Base-by-base conservation (phyloP, 92 coral and sea anemone genomes). In the Plumapathes pennacea region DNA sequence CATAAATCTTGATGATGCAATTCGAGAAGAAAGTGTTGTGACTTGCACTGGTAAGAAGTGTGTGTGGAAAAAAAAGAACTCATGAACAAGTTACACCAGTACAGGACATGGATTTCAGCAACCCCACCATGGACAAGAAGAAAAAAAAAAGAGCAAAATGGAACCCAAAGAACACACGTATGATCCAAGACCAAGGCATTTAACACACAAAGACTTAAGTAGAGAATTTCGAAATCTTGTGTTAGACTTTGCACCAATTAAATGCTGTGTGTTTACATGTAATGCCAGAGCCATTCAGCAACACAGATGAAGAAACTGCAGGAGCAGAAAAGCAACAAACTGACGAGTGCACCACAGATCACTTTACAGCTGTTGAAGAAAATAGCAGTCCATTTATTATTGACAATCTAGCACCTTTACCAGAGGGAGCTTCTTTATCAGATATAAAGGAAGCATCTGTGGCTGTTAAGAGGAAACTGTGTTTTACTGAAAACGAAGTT, bases 1-100 rank as follows among this genome's bases (percentile, higher is more conserved):
- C 11, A 66, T 39, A 28, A 31, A 66, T 25, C 73, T 66, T 51
- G 62, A 66, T 40, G 62, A 50, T 17, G 40, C 58, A 46, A 32
- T 62, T 46, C 29, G 58, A 66, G 25, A 27, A 38, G 28, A 47
- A 17, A 24, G 5, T n/a, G 12, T 0, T 13, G 54, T 47, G 13
- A 47, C 54, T 28, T 52, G 73, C 39, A 66, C 57, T 62, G 69
- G 57, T 21, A 27, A 37, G 32, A 62, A 57, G 34, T 57, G 64
- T 28, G 26, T 43, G 10, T 60, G 53, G 25, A 60, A 40, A 30
- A 46, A 62, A 57, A 25, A 57, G 65, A 50, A 0, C 65, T 30
- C 36, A 57, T 50, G 37, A 57, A 19, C 51, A 44, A 27, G 67
- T 53, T 25, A 51, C 31, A 33, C 25, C 30, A 33, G 37, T 42